These are phyloP conservation scores for Tonatia bakeri DNA, from an alignment of 2,113 vertebrate species.

Conservation along the genomic window DNA sequence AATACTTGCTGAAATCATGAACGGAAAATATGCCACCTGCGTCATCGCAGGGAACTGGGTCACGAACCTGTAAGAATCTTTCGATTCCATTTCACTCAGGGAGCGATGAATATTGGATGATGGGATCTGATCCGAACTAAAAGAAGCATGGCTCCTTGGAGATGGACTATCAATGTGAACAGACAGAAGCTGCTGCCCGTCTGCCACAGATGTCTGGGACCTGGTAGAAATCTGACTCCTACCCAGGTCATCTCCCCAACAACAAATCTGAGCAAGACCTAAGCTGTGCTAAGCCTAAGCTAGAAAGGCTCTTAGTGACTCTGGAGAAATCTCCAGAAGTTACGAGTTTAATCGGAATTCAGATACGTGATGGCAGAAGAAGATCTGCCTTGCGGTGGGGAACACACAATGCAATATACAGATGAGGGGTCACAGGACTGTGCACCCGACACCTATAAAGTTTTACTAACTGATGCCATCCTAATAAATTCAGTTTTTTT, in stretches of 20 bases:
- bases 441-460: not conserved
- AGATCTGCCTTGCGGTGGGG: not conserved
- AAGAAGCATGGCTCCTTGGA: not conserved
- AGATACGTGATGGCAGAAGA: not conserved
- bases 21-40: not conserved
- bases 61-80: slow-evolving; percentile 8
- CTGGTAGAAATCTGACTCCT: not conserved
- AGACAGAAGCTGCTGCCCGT: not conserved
- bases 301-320: not conserved
- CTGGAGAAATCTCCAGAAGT: not conserved
- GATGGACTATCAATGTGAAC: not conserved
- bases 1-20: slow-evolving; percentile 10
- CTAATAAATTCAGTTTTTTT: not conserved
- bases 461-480: not conserved
- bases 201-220: not conserved
- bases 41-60: not conserved
- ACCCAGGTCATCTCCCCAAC: not conserved
- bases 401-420: not conserved
- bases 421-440: no score
- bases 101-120: slow-evolving; percentile 39
- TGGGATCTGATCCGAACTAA: not conserved
- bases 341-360: not conserved
- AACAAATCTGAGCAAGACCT: not conserved
- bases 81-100: slow-evolving; percentile 21
- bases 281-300: not conserved